Evolutionary conservation across 2,113 vertebrate genomes (phyloP).

Genomic region (Otolemur garnettii): DNA sequence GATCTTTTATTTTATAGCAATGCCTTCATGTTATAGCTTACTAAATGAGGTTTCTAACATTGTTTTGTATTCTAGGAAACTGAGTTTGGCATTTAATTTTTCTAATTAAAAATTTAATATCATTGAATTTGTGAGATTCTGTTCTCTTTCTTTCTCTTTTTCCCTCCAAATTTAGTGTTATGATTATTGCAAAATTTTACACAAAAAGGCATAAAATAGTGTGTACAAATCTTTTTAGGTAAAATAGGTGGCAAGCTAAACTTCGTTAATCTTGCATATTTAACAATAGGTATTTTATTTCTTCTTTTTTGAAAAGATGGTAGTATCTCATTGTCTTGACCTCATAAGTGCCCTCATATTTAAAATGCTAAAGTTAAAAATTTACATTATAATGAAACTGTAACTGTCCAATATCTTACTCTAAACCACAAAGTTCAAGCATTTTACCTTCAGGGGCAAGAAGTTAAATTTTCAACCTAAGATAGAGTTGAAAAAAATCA

Average conservation of each 20-base stretch:
- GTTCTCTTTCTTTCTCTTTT: neutral
- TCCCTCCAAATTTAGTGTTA: neutral
- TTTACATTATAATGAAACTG: constrained; percentile 71
- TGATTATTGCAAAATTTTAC: constrained; percentile 1
- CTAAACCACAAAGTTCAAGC: constrained; percentile 71
- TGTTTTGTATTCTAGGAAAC: constrained; percentile 24
- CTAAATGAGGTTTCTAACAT: neutral
- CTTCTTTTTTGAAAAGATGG: neutral
- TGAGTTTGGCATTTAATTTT: neutral
- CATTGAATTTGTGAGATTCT: neutral
- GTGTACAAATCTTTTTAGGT: constrained; percentile 49
- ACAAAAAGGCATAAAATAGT: neutral
- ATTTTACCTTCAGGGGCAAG: constrained; percentile 62
- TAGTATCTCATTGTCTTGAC: constrained; percentile 58
- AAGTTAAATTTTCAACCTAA: constrained; percentile 70
- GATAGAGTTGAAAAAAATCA: constrained; percentile 61
- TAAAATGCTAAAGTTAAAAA: constrained; percentile 79
- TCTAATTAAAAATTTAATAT: neutral
- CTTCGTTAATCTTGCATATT: constrained; percentile 41
- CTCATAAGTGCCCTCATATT: constrained; percentile 41
- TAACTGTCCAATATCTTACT: constrained; percentile 69
- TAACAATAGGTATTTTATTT: constrained; percentile 54
- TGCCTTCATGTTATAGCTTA: neutral
- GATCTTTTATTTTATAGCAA: neutral
- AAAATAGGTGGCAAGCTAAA: neutral